Base-by-base conservation (phyloP, 2,888 invertebrate species). In the Catocala fraxini region DNA sequence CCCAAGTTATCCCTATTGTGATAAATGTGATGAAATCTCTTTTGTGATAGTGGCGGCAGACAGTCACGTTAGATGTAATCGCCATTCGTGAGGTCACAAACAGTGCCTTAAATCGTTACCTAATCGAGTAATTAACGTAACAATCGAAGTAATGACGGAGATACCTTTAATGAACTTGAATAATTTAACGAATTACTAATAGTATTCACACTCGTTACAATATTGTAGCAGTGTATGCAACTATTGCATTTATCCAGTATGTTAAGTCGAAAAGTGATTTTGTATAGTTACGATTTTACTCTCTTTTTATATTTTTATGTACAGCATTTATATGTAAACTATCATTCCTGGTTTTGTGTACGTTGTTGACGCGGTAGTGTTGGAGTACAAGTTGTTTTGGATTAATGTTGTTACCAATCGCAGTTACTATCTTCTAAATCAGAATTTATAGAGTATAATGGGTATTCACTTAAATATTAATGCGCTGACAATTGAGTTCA, bases 11-110 rank as follows among this genome's bases (percentile, higher is more conserved):
- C 85, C 90, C 75, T 85, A 89, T 89, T 92, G 93, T 93, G 93
- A 93, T 93, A 92, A 85, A 89, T 91, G 92, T 93, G 93, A 92
- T 92, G 87, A 87, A 91, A 89, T 90, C 84, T 89, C 86, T 88
- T 80, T 89, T 93, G 93, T 93, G 93, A 93, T 93, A 93, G 93
- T 90, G 93, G 89, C 93, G 84, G 82, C 85, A 81, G 87, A 88
- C 89, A 82, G 92, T 91, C 92, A 89, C 93, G 91, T 89, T 91
- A 92, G 92, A 86, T 89, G 86, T 91, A 89, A 82, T 85, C 86
- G 85, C 85, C 88, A 83, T 78, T 73, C 65, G 73, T 75, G 82
- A 84, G 86, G 86, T 83, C 85, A 81, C 84, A 77, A 71, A 68
- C 68, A 68, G 86, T 84, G 89, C 88, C 88, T 85, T 82, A 56